Conservation (phyloP, 2,888 invertebrate genomes). For the Diarsia mendica region DNA sequence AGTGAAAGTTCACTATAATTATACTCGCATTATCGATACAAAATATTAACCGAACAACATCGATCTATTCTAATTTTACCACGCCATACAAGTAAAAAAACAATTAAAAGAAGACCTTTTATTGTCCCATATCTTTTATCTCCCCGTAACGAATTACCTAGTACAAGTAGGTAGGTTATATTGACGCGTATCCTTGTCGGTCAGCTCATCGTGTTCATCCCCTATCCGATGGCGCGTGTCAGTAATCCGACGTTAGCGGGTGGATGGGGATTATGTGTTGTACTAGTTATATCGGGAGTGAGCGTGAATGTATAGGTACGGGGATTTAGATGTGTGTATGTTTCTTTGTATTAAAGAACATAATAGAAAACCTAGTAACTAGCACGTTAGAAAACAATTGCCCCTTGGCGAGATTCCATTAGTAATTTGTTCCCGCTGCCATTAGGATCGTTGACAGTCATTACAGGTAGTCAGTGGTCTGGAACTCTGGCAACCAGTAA, state of each 20-base stretch:
- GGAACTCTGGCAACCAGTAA: too few relatives aligned
- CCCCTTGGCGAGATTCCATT: too few relatives aligned
- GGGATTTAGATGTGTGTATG: neutral
- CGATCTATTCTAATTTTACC: neutral
- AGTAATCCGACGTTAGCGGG: conserved; percentile 76
- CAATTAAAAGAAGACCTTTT: too few relatives aligned
- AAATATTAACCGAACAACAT: neutral
- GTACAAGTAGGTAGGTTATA: conserved; percentile 7
- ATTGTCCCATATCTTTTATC: neutral
- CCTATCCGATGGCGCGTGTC: conserved; percentile 67
- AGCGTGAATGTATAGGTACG: conserved; percentile 4
- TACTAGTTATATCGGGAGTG: conserved; percentile 24
- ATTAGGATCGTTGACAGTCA: too few relatives aligned
- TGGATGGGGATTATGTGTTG: conserved; percentile 65
- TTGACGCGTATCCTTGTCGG: conserved; percentile 53
- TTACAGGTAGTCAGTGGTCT: too few relatives aligned
- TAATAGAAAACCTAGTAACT: too few relatives aligned
- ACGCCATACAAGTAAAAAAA: neutral
- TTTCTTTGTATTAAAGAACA: neutral
- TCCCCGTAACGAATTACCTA: conserved; percentile 20
- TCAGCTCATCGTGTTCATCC: conserved; percentile 56
- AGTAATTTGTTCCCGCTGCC: too few relatives aligned
- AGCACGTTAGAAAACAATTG: too few relatives aligned
- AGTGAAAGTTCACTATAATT: neutral
- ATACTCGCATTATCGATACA: neutral